These are phyloP conservation scores for Ascaphus truei DNA, from an alignment of 2,113 vertebrate species.

Conservation along the genomic window DNA sequence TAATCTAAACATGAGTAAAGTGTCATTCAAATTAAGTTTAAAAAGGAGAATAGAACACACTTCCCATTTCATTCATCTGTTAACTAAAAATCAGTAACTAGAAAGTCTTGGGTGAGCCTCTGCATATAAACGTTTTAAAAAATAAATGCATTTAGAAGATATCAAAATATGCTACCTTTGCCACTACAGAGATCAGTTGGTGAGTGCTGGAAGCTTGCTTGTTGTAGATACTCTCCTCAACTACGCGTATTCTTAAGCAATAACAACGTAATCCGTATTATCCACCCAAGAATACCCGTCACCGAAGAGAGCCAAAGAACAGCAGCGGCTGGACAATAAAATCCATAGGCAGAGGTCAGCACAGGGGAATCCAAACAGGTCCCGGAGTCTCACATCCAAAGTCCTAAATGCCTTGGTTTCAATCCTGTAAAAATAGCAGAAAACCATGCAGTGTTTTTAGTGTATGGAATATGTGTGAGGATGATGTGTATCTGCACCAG, in stretches of 20 bases:
- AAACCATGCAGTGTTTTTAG: slow-evolving; percentile 46
- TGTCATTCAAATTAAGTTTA: slow-evolving; percentile 39
- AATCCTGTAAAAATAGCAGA: slow-evolving; percentile 64
- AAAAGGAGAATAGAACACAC: slow-evolving; percentile 27
- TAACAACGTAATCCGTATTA: slow-evolving; percentile 99
- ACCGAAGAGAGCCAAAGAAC: slow-evolving; percentile 97
- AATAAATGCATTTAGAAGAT: background rate
- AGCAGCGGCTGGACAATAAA: slow-evolving; percentile 69
- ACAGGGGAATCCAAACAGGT: slow-evolving; percentile 67
- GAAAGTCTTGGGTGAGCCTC: background rate
- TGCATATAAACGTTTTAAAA: background rate
- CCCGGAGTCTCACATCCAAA: slow-evolving; percentile 51
- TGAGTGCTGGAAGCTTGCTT: slow-evolving; percentile 64
- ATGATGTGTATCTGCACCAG: slow-evolving; percentile 24
- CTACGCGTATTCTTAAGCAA: slow-evolving; percentile 99
- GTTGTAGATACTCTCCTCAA: slow-evolving; percentile 99
- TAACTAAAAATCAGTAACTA: slow-evolving; percentile 28
- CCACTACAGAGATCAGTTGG: slow-evolving; percentile 63
- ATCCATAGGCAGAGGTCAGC: slow-evolving; percentile 74
- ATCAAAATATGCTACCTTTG: slow-evolving; percentile 71
- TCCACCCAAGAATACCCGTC: slow-evolving; percentile 99
- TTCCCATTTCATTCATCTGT: slow-evolving; percentile 21
- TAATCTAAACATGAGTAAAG: slow-evolving; percentile 48
- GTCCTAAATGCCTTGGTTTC: slow-evolving; percentile 59
- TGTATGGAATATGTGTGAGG: slow-evolving; percentile 29